phyloP scores from a whole-genome alignment of 2,113 vertebrate genomes.

The Smithornis capensis region DNA sequence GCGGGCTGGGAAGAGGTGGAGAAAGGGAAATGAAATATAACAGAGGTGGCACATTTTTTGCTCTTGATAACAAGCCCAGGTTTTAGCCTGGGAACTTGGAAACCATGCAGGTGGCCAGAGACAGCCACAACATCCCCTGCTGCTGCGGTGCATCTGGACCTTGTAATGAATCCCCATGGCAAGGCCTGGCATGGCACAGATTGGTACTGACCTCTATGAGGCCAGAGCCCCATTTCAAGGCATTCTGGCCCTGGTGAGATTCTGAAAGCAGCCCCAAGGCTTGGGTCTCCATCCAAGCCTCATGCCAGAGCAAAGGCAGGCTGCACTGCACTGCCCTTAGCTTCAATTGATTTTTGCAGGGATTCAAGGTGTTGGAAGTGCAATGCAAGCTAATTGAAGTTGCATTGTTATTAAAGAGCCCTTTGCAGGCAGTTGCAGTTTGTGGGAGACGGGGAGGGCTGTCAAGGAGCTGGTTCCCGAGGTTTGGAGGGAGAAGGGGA shows the following conservation, averaged over 20 bases:
- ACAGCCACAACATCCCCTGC: not conserved
- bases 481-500: not conserved
- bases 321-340: not conserved
- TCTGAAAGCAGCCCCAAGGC: not conserved
- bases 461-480: not conserved
- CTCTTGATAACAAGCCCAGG: constrained; percentile 52
- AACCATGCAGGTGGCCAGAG: constrained; percentile 50
- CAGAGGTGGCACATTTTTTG: constrained; percentile 47
- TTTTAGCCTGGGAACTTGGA: constrained; percentile 70
- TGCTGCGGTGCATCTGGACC: not conserved
- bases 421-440: not conserved
- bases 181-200: not conserved
- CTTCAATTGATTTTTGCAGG: not conserved
- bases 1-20: constrained; percentile 58
- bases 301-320: rapidly evolving
- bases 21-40: constrained; percentile 65
- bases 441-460: not conserved
- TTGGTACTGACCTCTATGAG: rapidly evolving
- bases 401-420: not conserved
- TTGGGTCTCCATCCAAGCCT: rapidly evolving
- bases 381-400: not conserved
- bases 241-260: not conserved
- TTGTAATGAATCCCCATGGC: not conserved
- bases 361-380: not conserved
- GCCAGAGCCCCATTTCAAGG: not conserved